Percentiles rank a stretch among this genome's conserved stretches.
Conservation (phyloP, 2,113 vertebrate species). For the Miniopterus natalensis region DNA sequence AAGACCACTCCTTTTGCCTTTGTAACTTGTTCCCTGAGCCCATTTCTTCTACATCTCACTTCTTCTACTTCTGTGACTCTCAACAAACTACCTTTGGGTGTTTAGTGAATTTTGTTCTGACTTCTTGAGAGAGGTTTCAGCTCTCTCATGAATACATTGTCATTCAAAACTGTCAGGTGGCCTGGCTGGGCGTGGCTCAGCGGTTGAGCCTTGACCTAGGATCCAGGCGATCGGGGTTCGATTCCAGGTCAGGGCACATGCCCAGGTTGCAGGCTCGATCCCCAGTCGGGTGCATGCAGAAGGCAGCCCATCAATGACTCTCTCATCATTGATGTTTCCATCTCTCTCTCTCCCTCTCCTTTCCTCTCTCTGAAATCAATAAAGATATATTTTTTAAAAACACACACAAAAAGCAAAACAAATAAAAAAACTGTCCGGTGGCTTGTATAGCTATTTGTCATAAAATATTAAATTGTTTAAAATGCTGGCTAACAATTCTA, state of each 20-base stretch:
- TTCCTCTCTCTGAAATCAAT: too few relatives aligned
- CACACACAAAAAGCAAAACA: too few relatives aligned
- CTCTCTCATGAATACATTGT: background rate
- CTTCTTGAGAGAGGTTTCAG: background rate
- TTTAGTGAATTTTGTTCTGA: background rate
- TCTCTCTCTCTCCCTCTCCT: too few relatives aligned
- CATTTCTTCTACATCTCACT: background rate
- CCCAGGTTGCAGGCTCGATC: too few relatives aligned
- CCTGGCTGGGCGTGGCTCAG: too few relatives aligned
- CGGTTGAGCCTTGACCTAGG: too few relatives aligned
- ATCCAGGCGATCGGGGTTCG: too few relatives aligned
- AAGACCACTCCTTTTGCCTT: background rate
- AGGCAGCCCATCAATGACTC: too few relatives aligned
- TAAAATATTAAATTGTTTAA: slow-evolving; percentile 7
- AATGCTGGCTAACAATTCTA: background rate
- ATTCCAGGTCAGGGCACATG: too few relatives aligned
- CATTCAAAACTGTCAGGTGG: background rate
- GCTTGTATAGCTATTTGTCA: background rate
- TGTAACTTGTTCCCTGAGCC: background rate
- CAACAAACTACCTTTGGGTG: background rate
- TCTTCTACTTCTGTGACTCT: background rate
- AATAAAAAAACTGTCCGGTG: background rate
- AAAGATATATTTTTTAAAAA: too few relatives aligned
- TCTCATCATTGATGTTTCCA: too few relatives aligned
- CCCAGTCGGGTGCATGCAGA: too few relatives aligned